A percentile compares a stretch with the other conserved stretches of the same genome.
phyloP scores from a whole-genome alignment of 2,888 invertebrate species.

The Ectobius pallidus region DNA sequence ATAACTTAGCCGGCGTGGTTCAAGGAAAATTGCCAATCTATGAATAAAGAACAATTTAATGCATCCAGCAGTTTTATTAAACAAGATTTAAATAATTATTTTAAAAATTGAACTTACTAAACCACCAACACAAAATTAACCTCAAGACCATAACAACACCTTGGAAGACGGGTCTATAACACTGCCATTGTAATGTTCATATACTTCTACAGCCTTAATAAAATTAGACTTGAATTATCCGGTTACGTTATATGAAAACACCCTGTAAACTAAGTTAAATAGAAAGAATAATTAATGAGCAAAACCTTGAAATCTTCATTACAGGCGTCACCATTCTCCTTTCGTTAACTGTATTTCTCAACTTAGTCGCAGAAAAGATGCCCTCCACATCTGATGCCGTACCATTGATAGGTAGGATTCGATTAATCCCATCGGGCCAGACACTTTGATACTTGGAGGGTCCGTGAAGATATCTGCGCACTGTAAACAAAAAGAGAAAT shows the following conservation, averaged over 20 bases:
- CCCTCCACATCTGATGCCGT: slow-evolving; percentile 99
- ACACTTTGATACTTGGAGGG: slow-evolving; percentile 61
- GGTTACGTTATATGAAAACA: slow-evolving; percentile 22
- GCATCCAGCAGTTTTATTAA: too few species aligned
- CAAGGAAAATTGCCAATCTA: too few species aligned
- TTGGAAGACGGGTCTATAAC: too few species aligned
- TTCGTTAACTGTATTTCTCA: slow-evolving; percentile 99
- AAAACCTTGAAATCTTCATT: slow-evolving; percentile 56
- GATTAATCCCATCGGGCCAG: slow-evolving; percentile 51
- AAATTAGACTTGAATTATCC: too few species aligned
- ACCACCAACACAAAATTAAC: too few species aligned
- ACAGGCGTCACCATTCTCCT: slow-evolving; percentile 99
- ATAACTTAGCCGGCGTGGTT: background rate
- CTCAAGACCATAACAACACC: too few species aligned
- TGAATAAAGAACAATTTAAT: too few species aligned
- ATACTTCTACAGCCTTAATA: too few species aligned
- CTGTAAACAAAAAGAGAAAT: too few species aligned
- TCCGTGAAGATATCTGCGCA: slow-evolving; percentile 20
- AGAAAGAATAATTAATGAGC: slow-evolving; percentile 4
- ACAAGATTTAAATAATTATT: too few species aligned
- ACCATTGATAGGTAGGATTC: slow-evolving; percentile 95
- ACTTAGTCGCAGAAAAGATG: slow-evolving; percentile 99
- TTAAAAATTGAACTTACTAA: too few species aligned
- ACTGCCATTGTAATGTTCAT: too few species aligned
- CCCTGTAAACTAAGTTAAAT: slow-evolving; percentile 8